Evolutionary conservation across 2,797 vertebrate genomes (phyloP).

Genomic region (Discoglossus pictus): DNA sequence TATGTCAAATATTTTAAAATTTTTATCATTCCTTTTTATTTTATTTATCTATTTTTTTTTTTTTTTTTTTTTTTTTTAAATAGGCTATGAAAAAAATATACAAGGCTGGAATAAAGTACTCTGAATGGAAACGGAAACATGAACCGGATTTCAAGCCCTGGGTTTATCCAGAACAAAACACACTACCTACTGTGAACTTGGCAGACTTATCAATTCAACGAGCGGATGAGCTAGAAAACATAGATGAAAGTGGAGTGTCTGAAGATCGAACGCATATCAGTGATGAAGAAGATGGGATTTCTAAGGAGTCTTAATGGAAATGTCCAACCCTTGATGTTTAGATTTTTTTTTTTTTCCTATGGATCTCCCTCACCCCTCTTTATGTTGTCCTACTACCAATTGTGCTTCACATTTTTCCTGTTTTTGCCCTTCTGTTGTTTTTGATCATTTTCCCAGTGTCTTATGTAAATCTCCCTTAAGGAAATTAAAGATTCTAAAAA

Average conservation of each 20-base stretch:
- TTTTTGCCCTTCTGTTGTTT: conserved; percentile 1
- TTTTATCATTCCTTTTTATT: no score
- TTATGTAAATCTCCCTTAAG: no score
- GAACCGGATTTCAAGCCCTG: conserved; percentile 77
- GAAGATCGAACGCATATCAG: conserved; percentile 75
- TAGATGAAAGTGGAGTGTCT: conserved; percentile 75
- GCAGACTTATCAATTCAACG: conserved; percentile 73
- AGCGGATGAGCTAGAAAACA: conserved; percentile 79
- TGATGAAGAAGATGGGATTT: conserved; percentile 69
- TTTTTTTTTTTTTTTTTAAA: neutral
- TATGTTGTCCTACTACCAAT: neutral
- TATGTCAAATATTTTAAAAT: no score
- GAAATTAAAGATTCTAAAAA: no score
- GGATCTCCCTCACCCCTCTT: no score
- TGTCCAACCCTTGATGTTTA: neutral
- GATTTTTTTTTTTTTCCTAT: neutral
- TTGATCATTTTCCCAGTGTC: no score
- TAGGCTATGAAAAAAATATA: conserved; percentile 87
- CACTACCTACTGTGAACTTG: conserved; percentile 69
- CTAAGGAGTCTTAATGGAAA: conserved; percentile 31
- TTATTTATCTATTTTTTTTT: neutral
- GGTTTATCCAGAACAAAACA: conserved; percentile 82
- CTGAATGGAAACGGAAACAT: conserved; percentile 81
- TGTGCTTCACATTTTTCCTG: neutral
- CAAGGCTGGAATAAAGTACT: conserved; percentile 85